Evolutionary conservation across 2,113 vertebrate species (phyloP), one percentile per base, ranked within the genome.

Genomic region (Bungarus multicinctus): DNA sequence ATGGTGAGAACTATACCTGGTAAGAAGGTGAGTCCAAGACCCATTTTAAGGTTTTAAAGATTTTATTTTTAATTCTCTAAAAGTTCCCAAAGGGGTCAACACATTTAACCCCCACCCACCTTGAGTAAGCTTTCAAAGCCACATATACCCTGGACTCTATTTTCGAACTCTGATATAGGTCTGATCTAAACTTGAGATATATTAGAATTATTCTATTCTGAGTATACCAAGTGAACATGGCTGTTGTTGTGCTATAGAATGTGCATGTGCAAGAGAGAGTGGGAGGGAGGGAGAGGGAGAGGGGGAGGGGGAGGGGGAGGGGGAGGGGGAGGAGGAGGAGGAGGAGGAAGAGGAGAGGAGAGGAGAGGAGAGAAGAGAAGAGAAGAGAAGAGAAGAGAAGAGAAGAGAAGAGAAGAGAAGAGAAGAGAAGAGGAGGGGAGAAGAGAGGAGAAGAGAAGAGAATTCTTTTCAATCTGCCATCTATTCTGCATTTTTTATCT

Each of bases 261-360:
- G 85, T 50, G 27, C 0, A 14, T 47, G 47, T 50, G 8, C 9
- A 9, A 50, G 8, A 10, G 47, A 10, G 47, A 9, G 47, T 1
- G 47, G 8, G 47, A 50, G 47, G 47, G 45, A 47, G 45, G 45
- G 8, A 50, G 0, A 9, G 47, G 6, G 45, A 47, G 47, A 9
- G 47, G 1, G 8, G 1, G 47, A 9, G 8, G 47, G 7, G 47
- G 47, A 2, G 2, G 23, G 6, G 0, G 45, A 4, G 23, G 10
- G 12, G 1, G 23, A 23, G 6, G 3, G 11, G 23, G 11, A 52
- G 11, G 52, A 47, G 5, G 2, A 52, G 9, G 9, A 50, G 52
- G n/a, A n/a, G n/a, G 50, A 50, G 50, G 50, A 43, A 50, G 52
- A 12, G 12, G 3, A 12, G 53, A 54, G 45, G 6, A 47, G 43